Base-by-base conservation (phyloP, 2,888 invertebrate species). In the Micoletzkya japonica region DNA sequence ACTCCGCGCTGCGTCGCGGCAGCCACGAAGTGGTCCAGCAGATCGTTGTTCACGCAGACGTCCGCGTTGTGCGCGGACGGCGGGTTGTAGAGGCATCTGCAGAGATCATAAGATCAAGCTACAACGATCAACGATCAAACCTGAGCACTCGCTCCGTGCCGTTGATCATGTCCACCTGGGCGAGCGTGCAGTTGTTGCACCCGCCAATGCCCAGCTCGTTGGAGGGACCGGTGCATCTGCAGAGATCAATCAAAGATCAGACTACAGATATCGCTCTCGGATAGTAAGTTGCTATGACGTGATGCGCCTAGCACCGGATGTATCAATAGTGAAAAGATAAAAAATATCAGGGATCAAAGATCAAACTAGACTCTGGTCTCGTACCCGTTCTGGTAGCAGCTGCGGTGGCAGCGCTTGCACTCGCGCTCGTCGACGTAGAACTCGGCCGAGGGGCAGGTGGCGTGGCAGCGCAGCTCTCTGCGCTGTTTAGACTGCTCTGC, bases 141-240 rank as follows among this genome's bases (percentile, higher is more conserved):
- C 36, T 30, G 36, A 28, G 14, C 34, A 36, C 50, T 4, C 20
- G n/a, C 4, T 14, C 39, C n/a, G 49, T 60, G 44, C 56, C 39
- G n/a, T 10, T 7, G 2, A 26, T 24, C 44, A 26, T 91, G 2
- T 71, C 70, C 81, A 94, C 91, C 70, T 95, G 92, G 2, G 94
- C 95, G 85, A 93, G 91, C 79, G 92, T 91, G 86, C 97, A 98
- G 3, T 92, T 91, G 78, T 91, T 91, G 85, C 97, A 98, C 1
- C 93, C 97, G 10, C 90, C 91, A 0, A 87, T 87, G 0, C 93
- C 93, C 4, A 96, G 91, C 4, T 91, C 92, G 81, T 92, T 91
- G 20, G 89, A 90, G 0, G 95, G 93, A 0, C 97, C 97, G 0
- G 91, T 90, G 86, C 97, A 97, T 26, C 95, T 66, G 52, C 10